A percentile compares a stretch with the other conserved stretches of the same genome.
phyloP scores from a whole-genome alignment of 2,113 vertebrate species.

The Scalopus aquaticus region DNA sequence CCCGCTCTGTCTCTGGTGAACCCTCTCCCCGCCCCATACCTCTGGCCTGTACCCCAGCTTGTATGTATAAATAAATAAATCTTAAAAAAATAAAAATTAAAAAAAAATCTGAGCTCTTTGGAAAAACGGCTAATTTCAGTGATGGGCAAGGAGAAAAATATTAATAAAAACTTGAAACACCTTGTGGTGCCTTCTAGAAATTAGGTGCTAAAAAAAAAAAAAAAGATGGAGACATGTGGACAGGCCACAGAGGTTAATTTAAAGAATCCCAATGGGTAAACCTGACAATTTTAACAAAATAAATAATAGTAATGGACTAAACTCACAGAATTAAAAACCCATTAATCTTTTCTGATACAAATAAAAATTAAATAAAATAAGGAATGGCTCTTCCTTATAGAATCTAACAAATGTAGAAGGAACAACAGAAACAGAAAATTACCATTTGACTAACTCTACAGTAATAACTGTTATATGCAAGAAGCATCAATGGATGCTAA shows the following conservation, averaged over 20 bases:
- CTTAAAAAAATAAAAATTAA: no score
- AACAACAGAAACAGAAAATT: background rate
- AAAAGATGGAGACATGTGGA: background rate
- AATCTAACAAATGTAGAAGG: background rate
- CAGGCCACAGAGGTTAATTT: background rate
- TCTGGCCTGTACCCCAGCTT: no score
- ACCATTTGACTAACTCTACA: background rate
- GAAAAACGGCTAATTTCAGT: background rate
- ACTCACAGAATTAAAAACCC: background rate
- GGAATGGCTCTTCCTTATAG: background rate
- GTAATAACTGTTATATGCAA: background rate
- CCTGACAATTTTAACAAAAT: background rate
- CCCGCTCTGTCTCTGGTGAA: no score
- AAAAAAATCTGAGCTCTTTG: background rate
- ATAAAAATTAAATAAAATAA: background rate
- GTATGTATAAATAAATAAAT: no score
- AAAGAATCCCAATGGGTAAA: background rate
- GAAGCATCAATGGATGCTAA: background rate
- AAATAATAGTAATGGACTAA: background rate
- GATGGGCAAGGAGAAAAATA: background rate
- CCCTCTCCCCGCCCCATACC: no score
- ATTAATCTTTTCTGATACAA: background rate
- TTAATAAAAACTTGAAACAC: background rate
- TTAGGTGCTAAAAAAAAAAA: background rate
- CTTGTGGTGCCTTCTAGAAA: background rate